A percentile compares a stretch with the other conserved stretches of the same genome.
Evolutionary conservation across 1,140 invertebrate species (phyloP).

Genomic region (Lepidotrigona ventralis): DNA sequence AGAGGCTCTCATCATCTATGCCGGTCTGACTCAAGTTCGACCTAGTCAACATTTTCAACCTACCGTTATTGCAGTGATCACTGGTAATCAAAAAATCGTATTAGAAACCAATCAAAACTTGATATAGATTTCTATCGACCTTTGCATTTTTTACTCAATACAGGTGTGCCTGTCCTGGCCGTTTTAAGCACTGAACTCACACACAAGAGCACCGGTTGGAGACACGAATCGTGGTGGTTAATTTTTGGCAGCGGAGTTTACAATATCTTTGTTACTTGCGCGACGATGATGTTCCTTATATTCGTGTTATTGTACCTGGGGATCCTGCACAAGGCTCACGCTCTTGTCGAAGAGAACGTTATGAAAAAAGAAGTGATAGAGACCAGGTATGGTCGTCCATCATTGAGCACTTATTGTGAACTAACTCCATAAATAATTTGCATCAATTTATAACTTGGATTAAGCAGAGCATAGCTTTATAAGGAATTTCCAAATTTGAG

Average conservation of each 20-base stretch:
- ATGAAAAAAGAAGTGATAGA: slow-evolving; percentile 76
- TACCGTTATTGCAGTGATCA: slow-evolving; percentile 82
- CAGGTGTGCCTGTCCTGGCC: slow-evolving; percentile 81
- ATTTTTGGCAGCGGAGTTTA: slow-evolving; percentile 80
- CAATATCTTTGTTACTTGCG: slow-evolving; percentile 81
- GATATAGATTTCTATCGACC: not conserved
- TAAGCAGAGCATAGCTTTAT: no score
- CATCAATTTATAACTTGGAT: no score
- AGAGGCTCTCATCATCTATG: slow-evolving; percentile 82
- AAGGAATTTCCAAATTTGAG: no score
- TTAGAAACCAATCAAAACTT: not conserved
- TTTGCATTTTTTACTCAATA: slow-evolving; percentile 52
- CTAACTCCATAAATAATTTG: no score
- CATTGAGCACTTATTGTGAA: no score
- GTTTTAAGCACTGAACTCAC: slow-evolving; percentile 82
- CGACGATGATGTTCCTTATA: slow-evolving; percentile 79
- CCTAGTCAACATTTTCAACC: slow-evolving; percentile 80
- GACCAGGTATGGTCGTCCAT: slow-evolving; percentile 67
- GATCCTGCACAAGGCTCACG: slow-evolving; percentile 79
- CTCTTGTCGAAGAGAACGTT: slow-evolving; percentile 74
- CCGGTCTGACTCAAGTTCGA: slow-evolving; percentile 80
- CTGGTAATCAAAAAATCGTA: slow-evolving; percentile 72
- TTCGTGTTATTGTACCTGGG: slow-evolving; percentile 81
- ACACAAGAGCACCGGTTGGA: slow-evolving; percentile 80
- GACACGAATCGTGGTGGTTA: slow-evolving; percentile 82